A percentile compares a stretch with the other conserved stretches of the same genome.
Evolutionary conservation across 2,113 vertebrate species (phyloP).

Genomic region (Anoplopoma fimbria): DNA sequence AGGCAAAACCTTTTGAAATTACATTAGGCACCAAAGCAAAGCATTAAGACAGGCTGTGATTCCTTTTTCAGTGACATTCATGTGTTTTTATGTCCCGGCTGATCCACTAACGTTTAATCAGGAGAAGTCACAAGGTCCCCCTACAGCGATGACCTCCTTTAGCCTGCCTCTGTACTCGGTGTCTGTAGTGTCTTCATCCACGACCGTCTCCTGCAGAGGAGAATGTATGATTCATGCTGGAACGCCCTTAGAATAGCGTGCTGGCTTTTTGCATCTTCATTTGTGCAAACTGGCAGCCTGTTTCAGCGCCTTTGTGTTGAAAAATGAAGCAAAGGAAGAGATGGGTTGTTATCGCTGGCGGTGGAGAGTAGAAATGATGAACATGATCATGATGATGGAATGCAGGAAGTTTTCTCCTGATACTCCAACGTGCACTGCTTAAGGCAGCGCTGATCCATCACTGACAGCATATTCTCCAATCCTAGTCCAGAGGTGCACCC

Average conservation of each 20-base stretch:
- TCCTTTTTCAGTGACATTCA: slow-evolving; percentile 1
- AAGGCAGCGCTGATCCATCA: slow-evolving; percentile 53
- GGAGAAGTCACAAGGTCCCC: slow-evolving; percentile 1
- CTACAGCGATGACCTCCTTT: slow-evolving; percentile 43
- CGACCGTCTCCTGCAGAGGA: slow-evolving; percentile 45
- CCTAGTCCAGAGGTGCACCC: slow-evolving; percentile 9
- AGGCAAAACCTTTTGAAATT: neutral
- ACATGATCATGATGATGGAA: slow-evolving; percentile 18
- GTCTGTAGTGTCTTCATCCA: slow-evolving; percentile 23
- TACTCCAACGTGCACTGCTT: slow-evolving; percentile 14
- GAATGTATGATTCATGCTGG: slow-evolving; percentile 48
- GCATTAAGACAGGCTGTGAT: neutral
- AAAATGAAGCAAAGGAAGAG: neutral
- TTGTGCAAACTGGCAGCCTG: neutral
- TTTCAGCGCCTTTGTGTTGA: neutral
- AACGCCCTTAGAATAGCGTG: slow-evolving; percentile 17
- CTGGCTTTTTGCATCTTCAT: slow-evolving; percentile 1
- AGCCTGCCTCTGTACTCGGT: slow-evolving; percentile 37
- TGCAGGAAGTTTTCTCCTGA: slow-evolving; percentile 19
- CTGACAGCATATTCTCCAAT: slow-evolving; percentile 24
- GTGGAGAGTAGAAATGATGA: slow-evolving; percentile 1
- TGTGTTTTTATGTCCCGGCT: slow-evolving; percentile 10
- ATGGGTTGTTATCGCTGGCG: neutral
- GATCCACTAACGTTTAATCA: neutral
- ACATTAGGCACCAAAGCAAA: neutral